These are phyloP conservation scores for Crossaster papposus DNA, from an alignment of 53 echinoderm and acorn worm species.

Conservation along the genomic window DNA sequence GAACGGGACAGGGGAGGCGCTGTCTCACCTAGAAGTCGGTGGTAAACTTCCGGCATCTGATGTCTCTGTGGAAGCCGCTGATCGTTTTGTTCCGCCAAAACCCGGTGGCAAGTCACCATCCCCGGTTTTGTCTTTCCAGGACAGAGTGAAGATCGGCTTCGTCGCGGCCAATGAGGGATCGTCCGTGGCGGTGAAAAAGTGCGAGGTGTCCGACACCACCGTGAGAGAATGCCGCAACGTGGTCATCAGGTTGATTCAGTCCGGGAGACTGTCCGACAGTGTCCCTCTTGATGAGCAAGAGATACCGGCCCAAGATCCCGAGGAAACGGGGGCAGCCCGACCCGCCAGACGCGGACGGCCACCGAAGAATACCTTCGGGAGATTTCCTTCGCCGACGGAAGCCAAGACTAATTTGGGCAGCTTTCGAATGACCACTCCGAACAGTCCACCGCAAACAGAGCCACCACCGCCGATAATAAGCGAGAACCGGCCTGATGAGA, in stretches of 20 bases:
- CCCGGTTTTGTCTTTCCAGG: conserved; percentile 3
- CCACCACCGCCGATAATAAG: neutral
- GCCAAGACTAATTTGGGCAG: neutral
- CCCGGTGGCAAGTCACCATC: neutral
- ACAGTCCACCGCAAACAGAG: neutral
- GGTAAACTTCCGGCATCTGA: neutral
- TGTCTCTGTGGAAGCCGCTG: neutral
- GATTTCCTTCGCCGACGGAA: neutral
- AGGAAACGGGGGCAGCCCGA: neutral
- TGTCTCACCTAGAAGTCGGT: neutral
- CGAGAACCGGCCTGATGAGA: neutral
- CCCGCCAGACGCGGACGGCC: neutral
- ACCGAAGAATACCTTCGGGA: neutral
- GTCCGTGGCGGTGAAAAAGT: neutral
- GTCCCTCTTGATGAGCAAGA: conserved; percentile 27
- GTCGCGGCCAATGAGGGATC: conserved; percentile 14
- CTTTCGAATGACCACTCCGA: neutral
- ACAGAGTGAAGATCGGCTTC: conserved; percentile 20
- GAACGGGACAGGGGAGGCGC: neutral
- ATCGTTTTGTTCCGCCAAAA: neutral
- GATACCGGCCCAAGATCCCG: neutral
- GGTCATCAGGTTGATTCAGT: neutral
- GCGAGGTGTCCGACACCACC: neutral
- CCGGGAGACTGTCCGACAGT: conserved; percentile 3
- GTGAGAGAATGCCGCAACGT: conserved; percentile 38